These are phyloP conservation scores for Falcunculus frontatus DNA, from an alignment of 2,113 vertebrate genomes.

Conservation along the genomic window DNA sequence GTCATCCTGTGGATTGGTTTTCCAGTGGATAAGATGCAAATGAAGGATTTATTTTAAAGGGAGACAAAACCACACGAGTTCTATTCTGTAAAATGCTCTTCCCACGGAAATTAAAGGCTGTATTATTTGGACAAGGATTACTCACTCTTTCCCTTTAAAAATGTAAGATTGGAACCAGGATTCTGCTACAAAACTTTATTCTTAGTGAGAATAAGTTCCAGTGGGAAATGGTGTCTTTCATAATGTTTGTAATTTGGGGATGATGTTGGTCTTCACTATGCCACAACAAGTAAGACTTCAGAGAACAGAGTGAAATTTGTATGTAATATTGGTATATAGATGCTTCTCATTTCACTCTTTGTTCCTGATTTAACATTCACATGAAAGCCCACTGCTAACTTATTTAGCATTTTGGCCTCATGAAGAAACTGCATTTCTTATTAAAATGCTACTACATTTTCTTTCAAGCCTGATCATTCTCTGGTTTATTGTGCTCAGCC, in stretches of 20 bases:
- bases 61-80: background rate
- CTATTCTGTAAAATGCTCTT: background rate
- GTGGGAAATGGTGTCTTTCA: background rate
- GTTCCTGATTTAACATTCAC: background rate
- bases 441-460: constrained; percentile 2
- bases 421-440: background rate
- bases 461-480: background rate
- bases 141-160: background rate
- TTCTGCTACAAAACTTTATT: background rate
- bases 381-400: background rate
- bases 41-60: background rate
- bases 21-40: background rate
- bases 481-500: background rate
- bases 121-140: background rate
- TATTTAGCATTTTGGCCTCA: constrained; percentile 3
- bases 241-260: background rate
- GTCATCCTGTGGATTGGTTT: background rate
- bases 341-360: background rate
- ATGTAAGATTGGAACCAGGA: background rate
- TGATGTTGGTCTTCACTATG: background rate
- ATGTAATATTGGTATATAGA: background rate
- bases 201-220: background rate
- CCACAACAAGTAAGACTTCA: background rate
- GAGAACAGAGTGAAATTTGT: background rate
- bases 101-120: background rate